These are phyloP conservation scores for Zoanthus sociatus DNA, from an alignment of 92 coral and sea anemone species.

Conservation along the genomic window DNA sequence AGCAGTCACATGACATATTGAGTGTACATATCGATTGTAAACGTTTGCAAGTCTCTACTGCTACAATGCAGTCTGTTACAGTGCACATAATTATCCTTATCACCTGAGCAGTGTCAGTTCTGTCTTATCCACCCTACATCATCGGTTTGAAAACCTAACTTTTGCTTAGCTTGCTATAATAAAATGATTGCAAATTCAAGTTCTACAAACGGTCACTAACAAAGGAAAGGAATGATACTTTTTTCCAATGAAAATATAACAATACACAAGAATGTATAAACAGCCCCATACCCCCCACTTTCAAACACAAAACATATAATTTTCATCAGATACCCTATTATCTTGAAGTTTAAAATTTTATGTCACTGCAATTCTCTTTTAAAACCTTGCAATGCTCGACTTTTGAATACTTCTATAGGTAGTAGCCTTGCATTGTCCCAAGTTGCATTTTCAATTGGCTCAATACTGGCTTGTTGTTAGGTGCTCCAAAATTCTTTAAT, in stretches of 20 bases:
- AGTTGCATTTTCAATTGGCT: constrained; percentile 27
- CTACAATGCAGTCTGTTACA: constrained; percentile 23
- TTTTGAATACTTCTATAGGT: neutral
- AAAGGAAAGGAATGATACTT: constrained; percentile 20
- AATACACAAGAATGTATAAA: constrained; percentile 32
- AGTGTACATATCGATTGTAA: constrained; percentile 16
- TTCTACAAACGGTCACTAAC: constrained; percentile 27
- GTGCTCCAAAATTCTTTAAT: constrained; percentile 22
- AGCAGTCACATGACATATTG: constrained; percentile 23
- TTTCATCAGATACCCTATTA: constrained; percentile 26
- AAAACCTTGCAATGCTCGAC: neutral
- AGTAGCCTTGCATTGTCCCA: constrained; percentile 17
- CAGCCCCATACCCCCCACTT: constrained; percentile 3
- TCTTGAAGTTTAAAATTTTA: constrained; percentile 22
- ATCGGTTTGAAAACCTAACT: neutral
- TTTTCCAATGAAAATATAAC: constrained; percentile 33
- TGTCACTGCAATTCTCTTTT: constrained; percentile 12
- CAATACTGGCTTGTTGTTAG: constrained; percentile 18
- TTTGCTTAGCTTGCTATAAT: neutral
- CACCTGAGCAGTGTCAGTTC: neutral
- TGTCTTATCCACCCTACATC: neutral
- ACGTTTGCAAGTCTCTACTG: constrained; percentile 23
- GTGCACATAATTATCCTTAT: constrained; percentile 18
- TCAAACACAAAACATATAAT: neutral
- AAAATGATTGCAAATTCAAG: constrained; percentile 19